Conservation (phyloP, 2,888 invertebrate species). For the Plebejus argus region DNA sequence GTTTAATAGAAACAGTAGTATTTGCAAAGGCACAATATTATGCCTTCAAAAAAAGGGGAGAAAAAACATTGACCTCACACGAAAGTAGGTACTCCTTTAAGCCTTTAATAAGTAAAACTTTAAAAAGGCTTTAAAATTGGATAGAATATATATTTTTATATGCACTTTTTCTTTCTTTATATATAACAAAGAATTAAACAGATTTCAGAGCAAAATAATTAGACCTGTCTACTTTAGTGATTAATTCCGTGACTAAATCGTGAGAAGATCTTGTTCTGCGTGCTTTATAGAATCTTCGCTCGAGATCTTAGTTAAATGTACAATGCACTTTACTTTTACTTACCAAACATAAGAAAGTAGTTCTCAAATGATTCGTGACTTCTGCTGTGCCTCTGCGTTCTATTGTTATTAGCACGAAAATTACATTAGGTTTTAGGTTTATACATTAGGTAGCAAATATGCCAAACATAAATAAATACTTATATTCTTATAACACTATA, state of each 20-base stretch:
- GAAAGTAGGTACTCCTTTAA: neutral
- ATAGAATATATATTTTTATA: no score
- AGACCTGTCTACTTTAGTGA: neutral
- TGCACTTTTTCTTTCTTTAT: no score
- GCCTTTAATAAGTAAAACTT: neutral
- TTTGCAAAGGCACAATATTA: neutral
- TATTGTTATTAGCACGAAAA: neutral
- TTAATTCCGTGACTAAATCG: conserved; percentile 10
- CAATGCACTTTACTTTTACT: neutral
- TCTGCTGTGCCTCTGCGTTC: no score
- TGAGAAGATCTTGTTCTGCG: conserved; percentile 5
- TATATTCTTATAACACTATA: neutral
- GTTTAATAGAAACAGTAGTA: neutral
- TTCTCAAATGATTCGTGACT: neutral
- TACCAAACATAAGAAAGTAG: neutral
- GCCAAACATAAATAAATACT: neutral
- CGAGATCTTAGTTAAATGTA: neutral
- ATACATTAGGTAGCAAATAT: neutral
- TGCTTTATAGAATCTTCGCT: neutral
- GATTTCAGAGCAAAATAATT: neutral
- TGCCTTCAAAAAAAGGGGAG: neutral
- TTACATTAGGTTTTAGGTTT: neutral
- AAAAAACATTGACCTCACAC: neutral
- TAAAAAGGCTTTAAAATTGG: neutral
- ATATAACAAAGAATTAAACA: no score